Percentiles rank a stretch among this genome's conserved stretches.
Conservation (phyloP, 2,888 invertebrate genomes). For the Arge pagana region DNA sequence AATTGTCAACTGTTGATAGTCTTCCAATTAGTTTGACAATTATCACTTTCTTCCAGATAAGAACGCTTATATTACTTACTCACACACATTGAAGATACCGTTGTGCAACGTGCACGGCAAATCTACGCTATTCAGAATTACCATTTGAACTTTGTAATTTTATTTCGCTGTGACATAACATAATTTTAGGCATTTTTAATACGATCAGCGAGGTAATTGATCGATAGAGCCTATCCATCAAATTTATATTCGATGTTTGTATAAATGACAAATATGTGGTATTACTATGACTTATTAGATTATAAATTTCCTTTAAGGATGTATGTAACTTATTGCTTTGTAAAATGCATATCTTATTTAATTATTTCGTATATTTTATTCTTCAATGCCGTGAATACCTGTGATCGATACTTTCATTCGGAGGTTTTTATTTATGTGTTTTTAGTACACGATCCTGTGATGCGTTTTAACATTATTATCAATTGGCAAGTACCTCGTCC, state of each 20-base stretch:
- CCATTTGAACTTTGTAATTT: conserved; percentile 10
- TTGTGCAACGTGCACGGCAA: not conserved
- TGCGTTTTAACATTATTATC: too few species aligned
- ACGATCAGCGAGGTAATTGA: conserved; percentile 27
- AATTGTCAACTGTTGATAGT: conserved; percentile 14
- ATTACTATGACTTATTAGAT: conserved; percentile 18
- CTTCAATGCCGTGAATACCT: too few species aligned
- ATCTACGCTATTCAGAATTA: not conserved
- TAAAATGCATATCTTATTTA: conserved; percentile 59
- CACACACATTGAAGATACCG: too few species aligned
- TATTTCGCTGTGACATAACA: conserved; percentile 7
- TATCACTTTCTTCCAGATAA: conserved; percentile 5
- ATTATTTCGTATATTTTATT: too few species aligned
- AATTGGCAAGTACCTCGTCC: too few species aligned
- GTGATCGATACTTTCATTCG: too few species aligned
- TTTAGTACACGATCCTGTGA: too few species aligned
- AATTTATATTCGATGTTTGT: conserved; percentile 35
- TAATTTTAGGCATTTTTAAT: conserved; percentile 23
- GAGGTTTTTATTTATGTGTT: too few species aligned
- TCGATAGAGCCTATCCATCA: conserved; percentile 20
- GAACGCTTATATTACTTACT: too few species aligned
- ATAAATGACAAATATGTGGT: conserved; percentile 29
- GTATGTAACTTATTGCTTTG: conserved; percentile 59
- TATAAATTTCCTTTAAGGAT: conserved; percentile 37
- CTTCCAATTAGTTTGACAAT: conserved; percentile 18